A percentile compares a stretch with the other conserved stretches of the same genome.
These are phyloP conservation scores for Griposia aprilina DNA, from an alignment of 2,888 invertebrate species.

Conservation along the genomic window DNA sequence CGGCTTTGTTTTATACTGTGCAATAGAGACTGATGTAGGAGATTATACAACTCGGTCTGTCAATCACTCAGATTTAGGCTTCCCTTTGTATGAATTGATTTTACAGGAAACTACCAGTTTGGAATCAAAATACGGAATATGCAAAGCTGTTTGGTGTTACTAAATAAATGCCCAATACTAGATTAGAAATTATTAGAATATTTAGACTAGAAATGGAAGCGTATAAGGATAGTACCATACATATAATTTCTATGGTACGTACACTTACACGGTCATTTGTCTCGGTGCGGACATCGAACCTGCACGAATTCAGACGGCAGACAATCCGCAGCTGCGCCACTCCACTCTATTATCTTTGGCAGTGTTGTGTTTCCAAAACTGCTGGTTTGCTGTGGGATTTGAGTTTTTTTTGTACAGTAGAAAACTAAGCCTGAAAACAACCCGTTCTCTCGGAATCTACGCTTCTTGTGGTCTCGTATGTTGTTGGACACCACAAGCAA, in stretches of 20 bases:
- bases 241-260: too few species aligned
- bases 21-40: not conserved
- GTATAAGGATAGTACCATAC: too few species aligned
- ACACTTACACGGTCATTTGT: constrained; percentile 28
- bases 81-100: not conserved
- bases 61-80: not conserved
- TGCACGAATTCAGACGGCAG: constrained; percentile 13
- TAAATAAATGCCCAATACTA: too few species aligned
- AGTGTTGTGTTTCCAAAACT: not conserved
- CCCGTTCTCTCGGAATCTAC: too few species aligned
- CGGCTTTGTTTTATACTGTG: not conserved
- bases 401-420: too few species aligned
- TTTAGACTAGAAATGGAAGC: not conserved
- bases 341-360: not conserved
- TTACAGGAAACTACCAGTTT: not conserved
- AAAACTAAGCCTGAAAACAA: not conserved
- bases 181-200: not conserved
- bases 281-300: constrained; percentile 15
- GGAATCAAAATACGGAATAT: not conserved
- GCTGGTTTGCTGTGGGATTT: too few species aligned
- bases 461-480: too few species aligned
- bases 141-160: not conserved
- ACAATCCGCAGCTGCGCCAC: constrained; percentile 24
- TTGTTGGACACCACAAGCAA: not conserved
- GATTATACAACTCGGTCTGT: not conserved